phyloP scores from a whole-genome alignment of 2,888 invertebrate genomes.

The Ennomos erosarius region DNA sequence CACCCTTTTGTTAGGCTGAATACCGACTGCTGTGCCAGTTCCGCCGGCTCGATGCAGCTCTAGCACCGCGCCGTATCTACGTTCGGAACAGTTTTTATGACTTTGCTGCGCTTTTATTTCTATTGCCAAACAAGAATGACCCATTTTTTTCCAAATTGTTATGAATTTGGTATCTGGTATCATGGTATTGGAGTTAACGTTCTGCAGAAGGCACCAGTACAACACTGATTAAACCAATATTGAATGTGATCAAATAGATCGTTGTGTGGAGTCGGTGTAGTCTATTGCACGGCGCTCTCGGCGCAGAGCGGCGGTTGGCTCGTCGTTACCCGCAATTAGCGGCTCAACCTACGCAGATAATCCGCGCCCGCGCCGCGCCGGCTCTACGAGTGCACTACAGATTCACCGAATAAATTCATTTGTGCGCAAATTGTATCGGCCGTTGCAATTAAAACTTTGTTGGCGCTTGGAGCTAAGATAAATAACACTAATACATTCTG shows the following conservation, averaged over 20 bases:
- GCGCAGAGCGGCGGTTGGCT: slow-evolving; percentile 47
- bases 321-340: slow-evolving; percentile 81
- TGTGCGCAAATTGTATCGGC: slow-evolving; percentile 85
- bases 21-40: slow-evolving; percentile 80
- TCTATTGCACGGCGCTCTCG: slow-evolving; percentile 43
- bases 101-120: slow-evolving; percentile 14
- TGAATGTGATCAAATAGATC: slow-evolving; percentile 14
- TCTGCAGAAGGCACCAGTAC: background rate
- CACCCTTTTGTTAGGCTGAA: slow-evolving; percentile 83
- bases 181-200: background rate
- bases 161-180: slow-evolving; percentile 4
- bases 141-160: slow-evolving; percentile 3
- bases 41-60: slow-evolving; percentile 69
- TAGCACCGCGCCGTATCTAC: slow-evolving; percentile 30
- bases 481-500: slow-evolving; percentile 85
- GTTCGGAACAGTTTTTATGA: slow-evolving; percentile 31
- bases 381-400: slow-evolving; percentile 74
- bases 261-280: slow-evolving; percentile 21
- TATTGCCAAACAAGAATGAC: slow-evolving; percentile 15
- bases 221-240: slow-evolving; percentile 12
- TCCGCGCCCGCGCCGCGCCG: slow-evolving; percentile 56
- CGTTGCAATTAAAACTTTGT: slow-evolving; percentile 85
- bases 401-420: slow-evolving; percentile 85
- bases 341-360: slow-evolving; percentile 78
- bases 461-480: slow-evolving; percentile 82